Evolutionary conservation across 2,797 vertebrate species (phyloP), one percentile per base, ranked within the genome.

Genomic region (Calcarius lapponicus): DNA sequence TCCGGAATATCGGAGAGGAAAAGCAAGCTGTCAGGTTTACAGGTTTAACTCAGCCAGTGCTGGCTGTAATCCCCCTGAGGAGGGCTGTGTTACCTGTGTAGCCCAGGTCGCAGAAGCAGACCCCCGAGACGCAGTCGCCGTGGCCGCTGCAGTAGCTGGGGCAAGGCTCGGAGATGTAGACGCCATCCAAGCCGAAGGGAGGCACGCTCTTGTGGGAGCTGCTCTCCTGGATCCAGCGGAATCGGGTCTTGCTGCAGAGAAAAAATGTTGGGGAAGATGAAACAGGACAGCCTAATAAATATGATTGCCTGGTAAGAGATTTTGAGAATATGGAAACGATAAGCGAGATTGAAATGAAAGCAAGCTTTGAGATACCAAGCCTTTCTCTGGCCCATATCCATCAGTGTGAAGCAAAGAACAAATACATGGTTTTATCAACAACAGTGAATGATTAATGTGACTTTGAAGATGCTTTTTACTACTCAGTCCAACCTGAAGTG

Each of bases 181-280:
- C 99, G 0, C 99, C 98, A 1, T 99, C 99, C 93, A 99, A 93
- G 40, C 99, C 98, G 13, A 99, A 99, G 7, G 99, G 93, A 57
- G 99, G 98, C 6, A 99, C 98, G 0, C 98, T 99, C 88, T 98
- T 98, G 93, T 99, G 98, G 61, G 98, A 92, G 73, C 98, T 99
- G 98, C 99, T 99, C 96, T 99, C 99, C 97, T 99, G 99, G 97
- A 99, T 99, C 99, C 99, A 99, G 36, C 99, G 99, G 97, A 99
- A 99, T 79, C 99, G 98, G 16, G 99, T 99, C 97, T 99, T 99
- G 96, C 99, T 99, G 97, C 72, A 97, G 86, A 70, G 53, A 47
- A 73, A 95, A 17, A 84, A 80, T 2, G 3, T 5, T 24, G 21
- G 54, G 54, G 21, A 56, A n/a, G 54, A 56, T 56, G 54, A 16